Evolutionary conservation across 2,113 vertebrate species (phyloP), one percentile per base, ranked within the genome.

Genomic region (Rhinogobius similis): DNA sequence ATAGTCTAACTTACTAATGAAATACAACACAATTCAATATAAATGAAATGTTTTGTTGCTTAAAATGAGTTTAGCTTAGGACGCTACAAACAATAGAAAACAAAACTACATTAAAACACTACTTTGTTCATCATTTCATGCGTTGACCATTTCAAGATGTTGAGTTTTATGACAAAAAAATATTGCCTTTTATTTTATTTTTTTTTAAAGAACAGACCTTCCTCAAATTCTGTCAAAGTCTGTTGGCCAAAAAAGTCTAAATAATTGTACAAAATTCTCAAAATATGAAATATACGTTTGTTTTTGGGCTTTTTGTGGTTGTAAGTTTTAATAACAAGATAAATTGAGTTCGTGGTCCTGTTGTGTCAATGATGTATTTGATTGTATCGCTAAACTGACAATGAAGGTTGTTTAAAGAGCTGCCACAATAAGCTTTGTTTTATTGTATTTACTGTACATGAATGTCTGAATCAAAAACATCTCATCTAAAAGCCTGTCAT

Each of bases 361-460:
- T 44, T 4, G 2, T 44, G 1, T 46, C 7, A 55, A 5, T 5
- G 11, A 24, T 14, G 11, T 13, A 2, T 55, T 24, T 26, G 52
- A 24, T 53, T 24, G 52, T 55, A 13, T 55, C 10, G 23, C n/a
- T 14, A 26, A 26, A 55, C 23, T 55, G 52, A 55, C 24, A 55
- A 26, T 53, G 52, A 55, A 26, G 52, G 52, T 55, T 13, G 8
- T 52, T 52, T 52, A 10, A 26, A 55, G 21, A 2, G n/a, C 9
- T 21, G 50, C 48, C 48, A 52, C 52, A 53, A 52, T 23, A 23
- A 53, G 52, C 52, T 24, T 53, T 26, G 44, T 55, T 55, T 55
- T 26, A 26, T 55, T 55, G 12, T 5, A 53, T 48, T 48, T 10
- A 50, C 20, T 50, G 20, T 50, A 50, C 20, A 50, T 46, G 16